These are phyloP conservation scores for Ceyx melanurus DNA, from an alignment of 2,113 vertebrate genomes.

Conservation along the genomic window DNA sequence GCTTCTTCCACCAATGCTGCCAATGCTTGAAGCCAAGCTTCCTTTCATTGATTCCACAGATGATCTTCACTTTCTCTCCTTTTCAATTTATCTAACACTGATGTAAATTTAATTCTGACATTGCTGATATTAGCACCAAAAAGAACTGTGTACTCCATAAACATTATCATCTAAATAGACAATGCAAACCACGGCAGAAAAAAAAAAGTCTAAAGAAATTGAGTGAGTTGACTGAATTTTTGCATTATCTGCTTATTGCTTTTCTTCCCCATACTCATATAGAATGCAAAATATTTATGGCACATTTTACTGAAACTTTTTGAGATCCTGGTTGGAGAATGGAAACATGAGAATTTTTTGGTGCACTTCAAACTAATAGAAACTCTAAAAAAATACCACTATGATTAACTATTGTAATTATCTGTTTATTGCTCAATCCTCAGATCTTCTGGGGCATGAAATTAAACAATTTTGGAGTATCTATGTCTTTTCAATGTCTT, in stretches of 20 bases:
- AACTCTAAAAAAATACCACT: not conserved
- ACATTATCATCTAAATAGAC: not conserved
- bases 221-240: not conserved
- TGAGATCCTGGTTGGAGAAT: not conserved
- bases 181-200: not conserved
- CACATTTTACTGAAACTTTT: not conserved
- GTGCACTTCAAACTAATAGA: not conserved
- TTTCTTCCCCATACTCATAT: not conserved
- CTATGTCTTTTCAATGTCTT: not conserved
- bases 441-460: constrained; percentile 39
- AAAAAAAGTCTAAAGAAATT: not conserved
- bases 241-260: not conserved
- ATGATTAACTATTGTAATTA: constrained; percentile 13
- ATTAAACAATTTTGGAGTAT: not conserved
- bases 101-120: not conserved
- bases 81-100: not conserved
- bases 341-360: not conserved
- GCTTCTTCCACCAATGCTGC: not conserved
- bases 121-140: not conserved
- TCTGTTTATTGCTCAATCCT: constrained; percentile 3
- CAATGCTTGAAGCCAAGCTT: not conserved
- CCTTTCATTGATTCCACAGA: not conserved
- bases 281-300: not conserved
- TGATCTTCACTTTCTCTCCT: not conserved
- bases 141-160: not conserved